These are phyloP conservation scores for Nymphalis urticae DNA, from an alignment of 2,888 invertebrate genomes.

Conservation along the genomic window DNA sequence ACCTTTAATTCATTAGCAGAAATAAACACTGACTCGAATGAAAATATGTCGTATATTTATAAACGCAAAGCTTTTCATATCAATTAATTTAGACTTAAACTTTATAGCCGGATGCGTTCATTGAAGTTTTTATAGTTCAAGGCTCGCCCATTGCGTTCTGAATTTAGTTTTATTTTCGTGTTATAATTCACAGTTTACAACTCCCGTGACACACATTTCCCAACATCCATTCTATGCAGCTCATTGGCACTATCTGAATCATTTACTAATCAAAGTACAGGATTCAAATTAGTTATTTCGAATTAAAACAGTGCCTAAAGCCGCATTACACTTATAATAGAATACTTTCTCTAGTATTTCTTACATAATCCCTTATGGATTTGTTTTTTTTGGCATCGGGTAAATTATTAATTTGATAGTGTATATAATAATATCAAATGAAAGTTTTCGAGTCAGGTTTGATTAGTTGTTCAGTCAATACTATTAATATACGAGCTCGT, in stretches of 20 bases:
- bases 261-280: too few species aligned
- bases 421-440: too few species aligned
- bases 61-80: constrained; percentile 13
- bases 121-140: constrained; percentile 35
- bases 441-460: too few species aligned
- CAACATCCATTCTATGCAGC: not conserved
- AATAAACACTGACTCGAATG: constrained; percentile 1
- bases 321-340: too few species aligned
- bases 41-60: constrained; percentile 13
- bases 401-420: too few species aligned
- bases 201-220: not conserved
- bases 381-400: too few species aligned
- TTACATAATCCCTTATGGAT: too few species aligned
- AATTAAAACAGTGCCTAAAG: too few species aligned
- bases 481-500: not conserved
- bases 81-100: constrained; percentile 13
- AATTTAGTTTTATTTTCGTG: constrained; percentile 13
- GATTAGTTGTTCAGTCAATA: not conserved
- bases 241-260: not conserved
- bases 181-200: not conserved
- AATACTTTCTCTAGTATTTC: too few species aligned
- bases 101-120: constrained; percentile 29
- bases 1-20: constrained; percentile 5
- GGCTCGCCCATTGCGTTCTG: constrained; percentile 22
- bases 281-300: too few species aligned